Evolutionary conservation across 2,113 vertebrate species (phyloP).

Genomic region (Phalacrocorax pelagicus): DNA sequence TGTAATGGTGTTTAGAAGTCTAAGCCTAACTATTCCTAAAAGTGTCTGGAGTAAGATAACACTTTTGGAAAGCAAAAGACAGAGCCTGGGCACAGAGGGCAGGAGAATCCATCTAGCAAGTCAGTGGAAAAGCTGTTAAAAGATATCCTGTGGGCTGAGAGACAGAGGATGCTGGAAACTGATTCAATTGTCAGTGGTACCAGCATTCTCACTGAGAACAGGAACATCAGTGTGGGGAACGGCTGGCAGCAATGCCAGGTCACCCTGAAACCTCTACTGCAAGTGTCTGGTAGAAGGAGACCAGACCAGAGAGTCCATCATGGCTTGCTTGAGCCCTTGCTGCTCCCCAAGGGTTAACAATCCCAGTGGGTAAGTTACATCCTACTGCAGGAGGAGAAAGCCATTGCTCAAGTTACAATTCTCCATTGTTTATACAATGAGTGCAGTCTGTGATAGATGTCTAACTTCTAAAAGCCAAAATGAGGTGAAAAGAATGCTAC

Average conservation of each 20-base stretch:
- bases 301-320: neutral
- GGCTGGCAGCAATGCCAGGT: neutral
- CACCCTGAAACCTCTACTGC: neutral
- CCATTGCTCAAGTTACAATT: neutral
- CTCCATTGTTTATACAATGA: neutral
- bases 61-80: neutral
- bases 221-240: neutral
- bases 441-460: neutral
- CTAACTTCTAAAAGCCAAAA: neutral
- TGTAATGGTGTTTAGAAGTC: neutral
- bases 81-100: neutral
- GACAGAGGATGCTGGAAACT: neutral
- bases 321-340: neutral
- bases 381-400: neutral
- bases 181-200: neutral
- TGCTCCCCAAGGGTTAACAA: neutral
- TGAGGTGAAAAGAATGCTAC: neutral
- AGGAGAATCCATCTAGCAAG: neutral
- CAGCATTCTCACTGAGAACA: neutral
- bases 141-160: neutral
- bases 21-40: neutral
- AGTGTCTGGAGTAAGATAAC: neutral
- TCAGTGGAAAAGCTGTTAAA: neutral
- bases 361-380: neutral
- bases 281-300: neutral